Evolutionary conservation across 1,140 invertebrate species (phyloP), one percentile per base, ranked within the genome.

Genomic region (Protaetia brevitarsis): DNA sequence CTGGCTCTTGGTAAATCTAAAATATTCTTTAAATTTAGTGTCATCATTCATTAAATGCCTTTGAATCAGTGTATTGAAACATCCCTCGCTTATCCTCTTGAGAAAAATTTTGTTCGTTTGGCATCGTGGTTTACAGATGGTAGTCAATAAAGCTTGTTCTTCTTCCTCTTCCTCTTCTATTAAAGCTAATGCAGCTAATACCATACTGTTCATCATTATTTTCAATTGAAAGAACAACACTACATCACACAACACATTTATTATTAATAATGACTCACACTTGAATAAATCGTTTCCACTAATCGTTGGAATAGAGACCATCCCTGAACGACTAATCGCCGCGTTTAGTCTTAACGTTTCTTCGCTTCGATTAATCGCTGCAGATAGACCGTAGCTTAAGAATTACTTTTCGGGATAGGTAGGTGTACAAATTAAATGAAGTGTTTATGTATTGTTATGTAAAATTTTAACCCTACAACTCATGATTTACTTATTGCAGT

Each of bases 71-170:
- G 31, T 31, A 36, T 63, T 31, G 60, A 63, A 63, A 37, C 60
- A 45, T 36, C 60, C 60, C 26, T 63, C 60, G 19, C 6, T 63
- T 37, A 6, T n/a, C 26, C 60, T 31, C 16, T 37, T 63, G 10
- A 63, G 26, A 37, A 63, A 63, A 8, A 63, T 63, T 31, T 63
- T 63, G 4, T 63, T 63, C 16, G 29, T 63, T 37, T 63, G 11
- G 45, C 31, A 4, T 34, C 60, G 60, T 34, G 28, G 11, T 36
- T 63, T 37, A 11, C 26, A 63, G 8, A 37, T 21, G 26, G 26
- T 63, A 7, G 10, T 36, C 8, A 63, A 37, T 21, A 59, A 21
- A 29, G 7, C 57, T 8, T 59, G 7, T 59, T 59, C 16, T 59
- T n/a, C n/a, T n/a, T n/a, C n/a, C n/a, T 59, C 57, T 23, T 59